Evolutionary conservation across 2,888 invertebrate genomes (phyloP), one percentile per base, ranked within the genome.

Genomic region (Heliconius cydno): DNA sequence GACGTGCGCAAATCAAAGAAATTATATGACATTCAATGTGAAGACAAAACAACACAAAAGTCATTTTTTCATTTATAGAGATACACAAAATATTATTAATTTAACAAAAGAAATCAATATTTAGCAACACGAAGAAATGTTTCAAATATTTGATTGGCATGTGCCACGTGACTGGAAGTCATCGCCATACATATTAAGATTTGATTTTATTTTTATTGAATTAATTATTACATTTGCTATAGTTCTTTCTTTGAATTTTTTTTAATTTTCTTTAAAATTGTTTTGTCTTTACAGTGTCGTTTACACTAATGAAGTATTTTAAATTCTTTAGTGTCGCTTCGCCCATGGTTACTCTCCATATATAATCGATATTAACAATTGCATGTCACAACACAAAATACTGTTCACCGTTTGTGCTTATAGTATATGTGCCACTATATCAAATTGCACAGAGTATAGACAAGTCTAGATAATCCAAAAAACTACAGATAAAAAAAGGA

Each of bases 371-470:
- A 80, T 77, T 41, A 38, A 75, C n/a, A 80, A 66, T 67, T 75
- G 76, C 6, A 57, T 67, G 84, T 87, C 88, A 88, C 88, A 86
- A 88, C 86, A 86, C 85, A 84, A 85, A 90, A 90, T 88, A 90
- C 89, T 90, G 88, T 86, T 86, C 73, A 86, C 82, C 82, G 84
- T 86, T 84, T 85, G 82, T 84, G 85, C 82, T 78, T 79, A 80
- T 70, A 41, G 65, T 80, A 81, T 76, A 76, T 75, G 80, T 77
- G 79, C 41, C 46, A 46, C 28, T 73, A 73, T 60, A 80, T 65
- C 72, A 75, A 82, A 71, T 78, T 77, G 73, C 78, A 73, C 73
- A 60, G 34, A 60, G 60, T 73, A 73, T 73, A 60, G 15, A 73
- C 60, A 60, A 60, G 38, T 60, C 15, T 38, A 60, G 25, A 60